A percentile compares a stretch with the other conserved stretches of the same genome.
phyloP scores from a whole-genome alignment of 2,888 invertebrate genomes.

The Cataglyphis cursor region DNA sequence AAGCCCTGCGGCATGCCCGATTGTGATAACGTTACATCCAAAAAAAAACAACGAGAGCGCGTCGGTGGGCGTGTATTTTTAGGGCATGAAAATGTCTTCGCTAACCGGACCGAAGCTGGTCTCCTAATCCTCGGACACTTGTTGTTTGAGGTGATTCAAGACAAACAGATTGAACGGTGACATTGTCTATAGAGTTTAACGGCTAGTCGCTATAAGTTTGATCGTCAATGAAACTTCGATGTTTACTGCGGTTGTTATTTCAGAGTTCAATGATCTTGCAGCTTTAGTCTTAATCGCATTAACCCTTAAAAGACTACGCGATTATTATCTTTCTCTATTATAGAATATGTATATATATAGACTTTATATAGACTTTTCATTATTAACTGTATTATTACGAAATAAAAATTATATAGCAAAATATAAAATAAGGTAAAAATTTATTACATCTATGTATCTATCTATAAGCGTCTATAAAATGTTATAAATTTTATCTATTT shows the following conservation, averaged over 20 bases:
- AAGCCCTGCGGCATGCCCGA: slow-evolving; percentile 74
- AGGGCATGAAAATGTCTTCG: slow-evolving; percentile 35
- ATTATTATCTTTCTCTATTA: slow-evolving; percentile 6
- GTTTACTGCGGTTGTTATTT: slow-evolving; percentile 53
- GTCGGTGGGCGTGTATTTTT: slow-evolving; percentile 32
- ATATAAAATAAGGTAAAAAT: background rate
- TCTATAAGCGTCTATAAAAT: background rate
- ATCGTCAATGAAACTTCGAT: slow-evolving; percentile 56
- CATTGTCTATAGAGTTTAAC: slow-evolving; percentile 57
- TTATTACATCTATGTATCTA: background rate
- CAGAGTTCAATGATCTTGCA: slow-evolving; percentile 52
- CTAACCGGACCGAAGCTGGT: slow-evolving; percentile 21
- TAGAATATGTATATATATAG: background rate
- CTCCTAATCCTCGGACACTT: slow-evolving; percentile 57
- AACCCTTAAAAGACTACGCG: slow-evolving; percentile 13
- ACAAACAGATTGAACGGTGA: slow-evolving; percentile 56
- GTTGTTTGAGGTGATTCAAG: slow-evolving; percentile 57
- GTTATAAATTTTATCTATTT: background rate
- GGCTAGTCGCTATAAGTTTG: slow-evolving; percentile 44
- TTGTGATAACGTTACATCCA: slow-evolving; percentile 64
- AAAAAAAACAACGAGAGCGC: slow-evolving; percentile 1
- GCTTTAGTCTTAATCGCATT: slow-evolving; percentile 46
- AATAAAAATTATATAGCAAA: background rate
- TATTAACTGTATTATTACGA: background rate
- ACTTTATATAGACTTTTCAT: background rate